Conservation (phyloP, 2,113 vertebrate genomes). For the Talpa occidentalis region DNA sequence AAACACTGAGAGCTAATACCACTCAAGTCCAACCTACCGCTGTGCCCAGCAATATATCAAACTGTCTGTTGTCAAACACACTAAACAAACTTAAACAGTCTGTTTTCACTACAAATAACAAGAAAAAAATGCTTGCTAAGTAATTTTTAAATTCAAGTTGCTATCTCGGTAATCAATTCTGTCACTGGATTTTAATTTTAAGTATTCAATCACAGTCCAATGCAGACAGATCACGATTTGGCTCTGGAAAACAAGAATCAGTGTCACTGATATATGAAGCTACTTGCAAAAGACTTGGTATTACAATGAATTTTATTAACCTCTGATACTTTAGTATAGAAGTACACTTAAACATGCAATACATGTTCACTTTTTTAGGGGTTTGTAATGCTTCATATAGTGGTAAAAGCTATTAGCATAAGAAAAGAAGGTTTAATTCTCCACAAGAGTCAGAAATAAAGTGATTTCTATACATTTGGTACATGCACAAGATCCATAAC, state of each 20-base stretch:
- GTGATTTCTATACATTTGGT: not conserved
- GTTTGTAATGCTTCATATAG: slow-evolving; percentile 53
- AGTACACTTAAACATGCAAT: slow-evolving; percentile 32
- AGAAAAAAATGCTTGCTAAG: slow-evolving; percentile 88
- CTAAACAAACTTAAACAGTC: slow-evolving; percentile 89
- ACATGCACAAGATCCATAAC: not conserved
- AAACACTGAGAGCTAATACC: slow-evolving; percentile 91
- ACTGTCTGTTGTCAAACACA: slow-evolving; percentile 92
- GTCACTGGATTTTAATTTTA: slow-evolving; percentile 87
- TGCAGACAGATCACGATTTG: slow-evolving; percentile 77
- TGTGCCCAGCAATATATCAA: slow-evolving; percentile 93
- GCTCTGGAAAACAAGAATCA: slow-evolving; percentile 71
- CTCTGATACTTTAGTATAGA: slow-evolving; percentile 47
- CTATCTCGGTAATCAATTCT: slow-evolving; percentile 86
- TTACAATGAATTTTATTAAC: slow-evolving; percentile 66
- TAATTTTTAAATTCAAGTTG: slow-evolving; percentile 88
- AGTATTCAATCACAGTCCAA: slow-evolving; percentile 83
- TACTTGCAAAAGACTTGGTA: slow-evolving; percentile 67
- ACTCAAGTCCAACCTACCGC: slow-evolving; percentile 91
- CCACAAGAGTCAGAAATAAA: slow-evolving; percentile 23
- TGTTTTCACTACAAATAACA: slow-evolving; percentile 88
- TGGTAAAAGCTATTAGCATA: slow-evolving; percentile 50
- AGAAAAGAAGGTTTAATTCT: slow-evolving; percentile 2
- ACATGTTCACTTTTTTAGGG: slow-evolving; percentile 47
- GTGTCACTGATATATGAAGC: slow-evolving; percentile 81